Conservation (phyloP, 2,888 invertebrate genomes). For the Scelioninae gen. 2 region DNA sequence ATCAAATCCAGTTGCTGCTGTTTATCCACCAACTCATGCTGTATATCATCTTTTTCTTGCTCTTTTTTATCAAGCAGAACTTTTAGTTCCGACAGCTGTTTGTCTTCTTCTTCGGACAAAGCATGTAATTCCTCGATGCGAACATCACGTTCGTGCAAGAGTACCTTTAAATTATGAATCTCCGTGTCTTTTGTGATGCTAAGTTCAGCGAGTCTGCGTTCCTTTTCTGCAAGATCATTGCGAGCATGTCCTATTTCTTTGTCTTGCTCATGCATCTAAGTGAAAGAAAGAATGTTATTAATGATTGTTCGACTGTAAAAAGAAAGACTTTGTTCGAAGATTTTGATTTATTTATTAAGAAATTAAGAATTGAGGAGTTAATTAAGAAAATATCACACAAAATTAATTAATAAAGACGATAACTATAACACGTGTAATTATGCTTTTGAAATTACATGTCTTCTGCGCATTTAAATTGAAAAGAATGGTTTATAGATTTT, state of each 20-base stretch:
- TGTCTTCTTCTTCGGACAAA: conserved; percentile 77
- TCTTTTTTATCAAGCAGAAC: conserved; percentile 82
- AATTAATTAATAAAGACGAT: too few species aligned
- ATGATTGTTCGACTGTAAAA: too few species aligned
- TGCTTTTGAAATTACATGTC: too few species aligned
- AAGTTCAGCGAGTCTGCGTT: conserved; percentile 73
- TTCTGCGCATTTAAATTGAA: too few species aligned
- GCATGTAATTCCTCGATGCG: conserved; percentile 77
- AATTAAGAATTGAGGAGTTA: too few species aligned
- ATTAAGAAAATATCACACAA: too few species aligned
- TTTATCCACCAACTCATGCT: conserved; percentile 80
- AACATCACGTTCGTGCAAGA: conserved; percentile 76
- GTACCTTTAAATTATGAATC: conserved; percentile 83
- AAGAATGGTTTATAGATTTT: too few species aligned
- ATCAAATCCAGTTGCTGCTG: conserved; percentile 79
- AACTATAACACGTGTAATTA: too few species aligned
- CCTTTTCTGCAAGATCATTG: conserved; percentile 65
- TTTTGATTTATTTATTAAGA: too few species aligned
- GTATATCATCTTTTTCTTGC: conserved; percentile 82
- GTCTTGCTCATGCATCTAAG: conserved; percentile 61
- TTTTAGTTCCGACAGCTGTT: conserved; percentile 78
- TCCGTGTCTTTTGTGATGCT: conserved; percentile 82
- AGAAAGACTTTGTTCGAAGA: too few species aligned
- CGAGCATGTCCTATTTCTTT: conserved; percentile 61
- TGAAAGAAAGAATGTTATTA: not conserved